phyloP scores from a whole-genome alignment of 1,140 invertebrate genomes.

The Scaptomyza graminum region DNA sequence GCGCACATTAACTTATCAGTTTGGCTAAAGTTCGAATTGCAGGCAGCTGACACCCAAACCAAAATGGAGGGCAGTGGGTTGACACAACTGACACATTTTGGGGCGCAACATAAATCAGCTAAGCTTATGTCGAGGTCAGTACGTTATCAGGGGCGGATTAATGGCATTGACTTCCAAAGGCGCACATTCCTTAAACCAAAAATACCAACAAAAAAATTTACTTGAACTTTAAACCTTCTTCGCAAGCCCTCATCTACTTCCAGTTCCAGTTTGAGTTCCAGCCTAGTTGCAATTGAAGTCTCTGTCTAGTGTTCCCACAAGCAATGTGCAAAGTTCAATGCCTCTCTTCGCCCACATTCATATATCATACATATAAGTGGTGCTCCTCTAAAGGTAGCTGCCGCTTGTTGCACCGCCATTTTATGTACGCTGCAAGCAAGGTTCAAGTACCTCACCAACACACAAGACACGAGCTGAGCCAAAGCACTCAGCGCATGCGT shows the following conservation, averaged over 20 bases:
- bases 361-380: slow-evolving; percentile 53
- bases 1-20: slow-evolving; percentile 77
- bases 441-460: slow-evolving; percentile 72
- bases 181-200: background rate
- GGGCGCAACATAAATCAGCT: slow-evolving; percentile 73
- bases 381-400: slow-evolving; percentile 47
- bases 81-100: slow-evolving; percentile 71
- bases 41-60: slow-evolving; percentile 66
- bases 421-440: slow-evolving; percentile 55
- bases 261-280: background rate
- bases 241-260: background rate
- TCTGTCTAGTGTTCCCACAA: slow-evolving; percentile 35
- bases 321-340: slow-evolving; percentile 56
- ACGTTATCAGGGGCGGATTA: slow-evolving; percentile 33
- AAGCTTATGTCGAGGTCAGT: slow-evolving; percentile 55
- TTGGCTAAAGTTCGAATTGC: slow-evolving; percentile 77
- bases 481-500: slow-evolving; percentile 66
- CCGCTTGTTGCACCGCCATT: slow-evolving; percentile 55
- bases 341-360: slow-evolving; percentile 52
- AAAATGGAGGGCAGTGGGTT: slow-evolving; percentile 69
- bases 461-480: slow-evolving; percentile 23
- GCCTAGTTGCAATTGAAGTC: background rate
- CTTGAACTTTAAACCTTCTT: slow-evolving; percentile 13
- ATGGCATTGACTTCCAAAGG: slow-evolving; percentile 6
- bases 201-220: background rate